These are phyloP conservation scores for Siniperca chuatsi DNA, from an alignment of 2,113 vertebrate species.

Conservation along the genomic window DNA sequence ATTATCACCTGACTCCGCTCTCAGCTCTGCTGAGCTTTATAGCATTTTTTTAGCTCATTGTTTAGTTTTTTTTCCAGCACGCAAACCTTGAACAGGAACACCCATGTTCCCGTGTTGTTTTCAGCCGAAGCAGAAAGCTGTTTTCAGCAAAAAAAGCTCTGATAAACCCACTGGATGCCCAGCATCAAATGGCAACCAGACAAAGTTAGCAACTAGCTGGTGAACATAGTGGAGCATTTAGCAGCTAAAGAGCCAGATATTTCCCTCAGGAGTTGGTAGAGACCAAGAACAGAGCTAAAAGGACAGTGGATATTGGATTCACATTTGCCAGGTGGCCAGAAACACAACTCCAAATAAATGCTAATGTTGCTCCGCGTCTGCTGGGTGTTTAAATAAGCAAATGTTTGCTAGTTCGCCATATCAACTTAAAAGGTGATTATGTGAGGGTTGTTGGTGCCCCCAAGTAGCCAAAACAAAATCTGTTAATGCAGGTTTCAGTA, in stretches of 20 bases:
- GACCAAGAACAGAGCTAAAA: too few relatives aligned
- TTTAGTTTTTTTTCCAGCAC: background rate
- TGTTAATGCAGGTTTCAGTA: background rate
- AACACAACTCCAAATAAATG: too few relatives aligned
- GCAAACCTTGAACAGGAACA: too few relatives aligned
- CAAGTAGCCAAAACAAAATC: background rate
- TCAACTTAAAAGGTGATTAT: background rate
- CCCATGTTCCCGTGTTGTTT: background rate
- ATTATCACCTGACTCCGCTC: too few relatives aligned
- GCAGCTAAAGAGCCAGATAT: background rate
- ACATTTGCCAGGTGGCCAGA: too few relatives aligned
- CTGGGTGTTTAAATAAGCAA: background rate
- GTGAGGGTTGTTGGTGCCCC: background rate
- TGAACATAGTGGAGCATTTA: too few relatives aligned
- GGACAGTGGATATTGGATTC: too few relatives aligned
- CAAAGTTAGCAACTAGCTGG: background rate
- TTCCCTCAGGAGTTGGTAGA: background rate
- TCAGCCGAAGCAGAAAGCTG: background rate
- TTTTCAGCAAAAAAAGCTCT: background rate
- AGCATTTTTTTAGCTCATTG: background rate
- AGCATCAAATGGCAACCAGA: background rate
- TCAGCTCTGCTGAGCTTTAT: background rate
- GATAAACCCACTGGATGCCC: too few relatives aligned
- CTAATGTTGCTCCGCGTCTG: too few relatives aligned
- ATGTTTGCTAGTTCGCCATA: background rate